Percentiles rank a stretch among this genome's conserved stretches.
phyloP scores from a whole-genome alignment of 92 coral and sea anemone genomes.

The Hydrozoanthus gracilis region DNA sequence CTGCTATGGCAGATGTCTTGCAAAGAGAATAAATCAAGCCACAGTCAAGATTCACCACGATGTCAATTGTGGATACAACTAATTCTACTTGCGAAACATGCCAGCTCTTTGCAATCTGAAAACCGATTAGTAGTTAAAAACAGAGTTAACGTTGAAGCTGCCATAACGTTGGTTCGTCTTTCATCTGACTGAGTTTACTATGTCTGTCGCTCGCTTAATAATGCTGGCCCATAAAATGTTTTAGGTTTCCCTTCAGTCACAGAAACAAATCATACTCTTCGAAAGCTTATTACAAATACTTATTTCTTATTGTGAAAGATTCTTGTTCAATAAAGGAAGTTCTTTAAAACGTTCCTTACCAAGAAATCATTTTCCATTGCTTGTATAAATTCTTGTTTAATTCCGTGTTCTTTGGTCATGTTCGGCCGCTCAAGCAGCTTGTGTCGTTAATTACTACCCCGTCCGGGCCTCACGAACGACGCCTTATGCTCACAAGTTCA shows the following conservation, averaged over 20 bases:
- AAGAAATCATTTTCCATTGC: constrained; percentile 33
- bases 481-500: not conserved
- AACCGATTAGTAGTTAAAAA: not conserved
- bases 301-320: not conserved
- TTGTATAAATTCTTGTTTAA: not conserved
- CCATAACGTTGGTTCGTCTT: too few species aligned
- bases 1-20: not conserved
- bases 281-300: not conserved
- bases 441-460: not conserved
- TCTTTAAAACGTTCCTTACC: not conserved
- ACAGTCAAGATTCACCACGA: not conserved
- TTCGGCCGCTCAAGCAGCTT: not conserved
- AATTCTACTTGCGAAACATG: too few species aligned
- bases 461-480: not conserved
- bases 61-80: too few species aligned
- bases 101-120: not conserved
- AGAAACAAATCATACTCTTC: not conserved
- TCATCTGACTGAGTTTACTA: too few species aligned
- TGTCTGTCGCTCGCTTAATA: too few species aligned
- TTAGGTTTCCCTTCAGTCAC: not conserved
- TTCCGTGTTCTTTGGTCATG: not conserved
- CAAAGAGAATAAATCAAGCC: not conserved
- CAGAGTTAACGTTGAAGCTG: too few species aligned
- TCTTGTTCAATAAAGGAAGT: not conserved
- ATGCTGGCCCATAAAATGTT: not conserved